A percentile compares a stretch with the other conserved stretches of the same genome.
phyloP scores from a whole-genome alignment of 1,140 invertebrate species.

The Frieseomelitta varia region DNA sequence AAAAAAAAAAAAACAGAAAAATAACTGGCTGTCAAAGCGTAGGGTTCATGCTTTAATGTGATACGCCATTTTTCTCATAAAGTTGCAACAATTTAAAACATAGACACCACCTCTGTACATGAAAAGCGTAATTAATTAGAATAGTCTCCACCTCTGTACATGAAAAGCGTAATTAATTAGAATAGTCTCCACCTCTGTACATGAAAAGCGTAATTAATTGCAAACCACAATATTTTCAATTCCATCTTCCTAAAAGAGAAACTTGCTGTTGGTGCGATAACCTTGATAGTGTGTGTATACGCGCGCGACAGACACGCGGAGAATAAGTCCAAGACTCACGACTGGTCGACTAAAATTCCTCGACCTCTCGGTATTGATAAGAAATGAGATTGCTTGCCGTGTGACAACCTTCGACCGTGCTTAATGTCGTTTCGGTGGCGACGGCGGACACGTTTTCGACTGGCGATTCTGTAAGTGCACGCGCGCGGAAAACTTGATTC shows the following conservation, averaged over 20 bases:
- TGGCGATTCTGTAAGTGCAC: constrained; percentile 18
- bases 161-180: too few species aligned
- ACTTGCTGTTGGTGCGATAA: too few species aligned
- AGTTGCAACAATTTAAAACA: too few species aligned
- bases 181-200: too few species aligned
- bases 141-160: too few species aligned
- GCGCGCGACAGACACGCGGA: background rate
- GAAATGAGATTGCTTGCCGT: background rate
- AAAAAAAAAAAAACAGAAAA: too few species aligned
- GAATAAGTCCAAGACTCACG: background rate
- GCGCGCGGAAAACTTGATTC: constrained; percentile 36
- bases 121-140: too few species aligned
- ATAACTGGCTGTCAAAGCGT: too few species aligned
- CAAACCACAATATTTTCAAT: background rate
- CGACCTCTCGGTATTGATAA: background rate
- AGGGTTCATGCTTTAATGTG: too few species aligned
- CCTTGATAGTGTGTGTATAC: background rate
- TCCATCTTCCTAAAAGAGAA: background rate
- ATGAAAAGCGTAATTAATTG: too few species aligned
- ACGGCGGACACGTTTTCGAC: background rate
- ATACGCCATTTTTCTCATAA: too few species aligned
- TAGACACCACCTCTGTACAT: too few species aligned
- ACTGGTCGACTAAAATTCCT: background rate
- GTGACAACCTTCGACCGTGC: background rate
- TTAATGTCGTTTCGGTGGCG: background rate